Base-by-base conservation (phyloP, 2,888 invertebrate genomes). In the Rhodophaea formosa region DNA sequence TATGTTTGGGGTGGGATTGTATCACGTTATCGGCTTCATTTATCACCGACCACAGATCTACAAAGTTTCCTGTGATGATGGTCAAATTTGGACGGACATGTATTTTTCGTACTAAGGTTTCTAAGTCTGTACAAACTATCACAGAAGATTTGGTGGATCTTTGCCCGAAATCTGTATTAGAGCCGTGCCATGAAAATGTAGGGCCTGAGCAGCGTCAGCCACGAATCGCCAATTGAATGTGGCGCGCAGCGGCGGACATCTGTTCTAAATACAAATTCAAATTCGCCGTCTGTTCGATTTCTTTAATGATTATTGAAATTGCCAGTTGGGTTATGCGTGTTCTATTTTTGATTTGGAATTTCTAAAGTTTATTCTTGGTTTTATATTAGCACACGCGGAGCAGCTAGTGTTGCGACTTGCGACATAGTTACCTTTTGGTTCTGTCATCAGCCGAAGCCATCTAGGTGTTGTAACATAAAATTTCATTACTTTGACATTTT, bases 291-390 rank as follows among this genome's bases (percentile, higher is more conserved):
- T 74, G 76, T 75, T 73, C 79, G 72, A 71, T 73, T 77, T 78
- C 82, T 82, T 79, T 85, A 88, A 87, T 86, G 86, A 86, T 87
- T 86, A 87, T 88, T 86, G 87, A 86, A 85, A 86, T 84, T 80
- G 83, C 82, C 85, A 79, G 80, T 80, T 74, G 74, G 69, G 56
- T 57, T 61, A 70, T 71, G 73, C 72, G 69, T 70, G 78, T 73
- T 82, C 88, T 88, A 88, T 86, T 85, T 86, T 80, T 75, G 84
- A 74, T 71, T 63, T 65, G 74, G 78, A 73, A 79, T 80, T 77
- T 75, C 75, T 73, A 66, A 66, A 70, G 70, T 64, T 62, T 63
- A 63, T 67, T 69, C 62, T 67, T 55, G 54, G 10, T 46, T 56
- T 57, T 57, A 62, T 62, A 63, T 65, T 61, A 59, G 55, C 54